phyloP scores from a whole-genome alignment of 2,888 invertebrate genomes.

The Xestia c-nigrum region DNA sequence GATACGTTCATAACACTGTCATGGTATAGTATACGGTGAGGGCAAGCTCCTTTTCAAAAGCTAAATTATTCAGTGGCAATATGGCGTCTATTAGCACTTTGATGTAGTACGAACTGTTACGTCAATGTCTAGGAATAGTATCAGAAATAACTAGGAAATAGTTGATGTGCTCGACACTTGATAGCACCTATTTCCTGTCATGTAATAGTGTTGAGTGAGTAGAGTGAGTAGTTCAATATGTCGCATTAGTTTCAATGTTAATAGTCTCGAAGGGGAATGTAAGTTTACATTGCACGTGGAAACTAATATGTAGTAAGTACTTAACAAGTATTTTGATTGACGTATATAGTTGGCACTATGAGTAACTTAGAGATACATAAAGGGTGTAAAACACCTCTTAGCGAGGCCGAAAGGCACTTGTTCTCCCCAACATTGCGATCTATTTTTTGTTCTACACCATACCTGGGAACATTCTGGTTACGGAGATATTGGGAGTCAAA shows the following conservation, averaged over 20 bases:
- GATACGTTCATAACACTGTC: neutral
- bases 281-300: conserved; percentile 1
- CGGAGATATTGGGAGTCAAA: too few species aligned
- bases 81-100: neutral
- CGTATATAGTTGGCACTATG: neutral
- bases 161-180: conserved; percentile 7
- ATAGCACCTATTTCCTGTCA: conserved; percentile 27
- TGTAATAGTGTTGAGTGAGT: neutral
- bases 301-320: conserved; percentile 22
- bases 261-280: neutral
- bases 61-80: neutral
- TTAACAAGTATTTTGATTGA: neutral
- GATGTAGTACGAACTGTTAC: neutral
- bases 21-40: neutral
- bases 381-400: too few species aligned
- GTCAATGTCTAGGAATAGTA: conserved; percentile 27
- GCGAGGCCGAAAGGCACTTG: too few species aligned
- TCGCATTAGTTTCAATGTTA: conserved; percentile 10
- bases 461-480: too few species aligned
- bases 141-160: conserved; percentile 15
- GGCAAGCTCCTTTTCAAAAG: neutral
- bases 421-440: too few species aligned
- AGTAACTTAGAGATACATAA: neutral
- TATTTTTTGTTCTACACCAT: too few species aligned
- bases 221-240: neutral